Evolutionary conservation across 30 jellyfish, hydroid and myxozoan genomes (phyloP).

Genomic region (Clytia hemisphaerica): DNA sequence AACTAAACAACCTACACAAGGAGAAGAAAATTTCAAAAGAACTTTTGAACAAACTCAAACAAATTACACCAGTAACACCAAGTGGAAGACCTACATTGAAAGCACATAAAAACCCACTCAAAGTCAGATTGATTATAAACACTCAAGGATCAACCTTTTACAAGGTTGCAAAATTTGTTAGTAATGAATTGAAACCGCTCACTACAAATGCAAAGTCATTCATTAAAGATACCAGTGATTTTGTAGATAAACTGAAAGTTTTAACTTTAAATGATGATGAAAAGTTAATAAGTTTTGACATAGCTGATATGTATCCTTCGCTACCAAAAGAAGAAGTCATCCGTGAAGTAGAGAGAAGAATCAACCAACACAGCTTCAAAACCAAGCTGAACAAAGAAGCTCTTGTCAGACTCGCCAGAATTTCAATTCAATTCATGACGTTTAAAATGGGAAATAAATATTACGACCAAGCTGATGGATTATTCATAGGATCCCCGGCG

Average conservation of each 20-base stretch:
- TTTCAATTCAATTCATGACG: too few relatives aligned
- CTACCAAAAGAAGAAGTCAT: slow-evolving; percentile 18
- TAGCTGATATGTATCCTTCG: slow-evolving; percentile 16
- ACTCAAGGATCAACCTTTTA: slow-evolving; percentile 7
- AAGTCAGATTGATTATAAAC: slow-evolving; percentile 12
- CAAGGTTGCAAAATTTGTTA: slow-evolving; percentile 13
- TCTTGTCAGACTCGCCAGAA: too few relatives aligned
- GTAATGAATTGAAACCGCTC: slow-evolving; percentile 4
- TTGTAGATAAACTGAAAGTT: slow-evolving; percentile 10
- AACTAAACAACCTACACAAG: neutral
- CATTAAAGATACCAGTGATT: neutral
- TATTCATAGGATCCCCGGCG: too few relatives aligned
- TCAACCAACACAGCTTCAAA: neutral
- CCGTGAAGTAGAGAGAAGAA: slow-evolving; percentile 9
- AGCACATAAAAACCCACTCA: slow-evolving; percentile 10
- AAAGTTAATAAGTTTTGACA: slow-evolving; percentile 5
- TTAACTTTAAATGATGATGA: neutral
- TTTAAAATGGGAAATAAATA: too few relatives aligned
- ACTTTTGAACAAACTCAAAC: neutral
- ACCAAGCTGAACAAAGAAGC: too few relatives aligned
- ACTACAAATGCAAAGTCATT: slow-evolving; percentile 2
- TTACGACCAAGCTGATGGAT: too few relatives aligned
- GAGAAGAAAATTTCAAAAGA: neutral
- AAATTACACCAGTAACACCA: slow-evolving; percentile 10
- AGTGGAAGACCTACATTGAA: slow-evolving; percentile 8